These are phyloP conservation scores for Dascillus cervinus DNA, from an alignment of 2,888 invertebrate species.

Conservation along the genomic window DNA sequence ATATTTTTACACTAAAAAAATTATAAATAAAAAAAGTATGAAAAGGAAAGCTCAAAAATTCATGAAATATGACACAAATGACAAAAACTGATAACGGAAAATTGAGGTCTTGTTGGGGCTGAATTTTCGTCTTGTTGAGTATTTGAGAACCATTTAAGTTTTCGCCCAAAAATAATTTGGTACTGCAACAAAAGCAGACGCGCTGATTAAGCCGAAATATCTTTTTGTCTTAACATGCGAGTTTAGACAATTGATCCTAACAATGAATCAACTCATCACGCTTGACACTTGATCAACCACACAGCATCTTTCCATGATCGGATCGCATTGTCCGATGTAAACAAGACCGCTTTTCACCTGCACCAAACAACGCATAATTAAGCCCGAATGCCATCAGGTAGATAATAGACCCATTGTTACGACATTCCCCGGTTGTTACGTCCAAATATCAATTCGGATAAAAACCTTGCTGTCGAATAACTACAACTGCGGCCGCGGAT, in stretches of 20 bases:
- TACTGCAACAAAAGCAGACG: too few relatives aligned
- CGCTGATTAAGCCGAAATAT: too few relatives aligned
- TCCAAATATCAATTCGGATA: slow-evolving; percentile 31
- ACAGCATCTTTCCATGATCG: slow-evolving; percentile 16
- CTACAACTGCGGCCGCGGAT: slow-evolving; percentile 17
- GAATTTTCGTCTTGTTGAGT: too few relatives aligned
- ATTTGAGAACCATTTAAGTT: too few relatives aligned
- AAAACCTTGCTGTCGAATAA: slow-evolving; percentile 23
- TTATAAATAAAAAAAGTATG: too few relatives aligned
- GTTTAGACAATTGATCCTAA: slow-evolving; percentile 16
- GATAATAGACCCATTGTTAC: slow-evolving; percentile 41
- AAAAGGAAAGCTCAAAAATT: too few relatives aligned
- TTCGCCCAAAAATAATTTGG: too few relatives aligned
- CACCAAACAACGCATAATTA: slow-evolving; percentile 29
- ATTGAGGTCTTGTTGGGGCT: too few relatives aligned
- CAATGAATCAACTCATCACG: slow-evolving; percentile 30
- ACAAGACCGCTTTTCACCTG: slow-evolving; percentile 26
- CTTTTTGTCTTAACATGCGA: too few relatives aligned
- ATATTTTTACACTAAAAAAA: too few relatives aligned
- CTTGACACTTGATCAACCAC: slow-evolving; percentile 24
- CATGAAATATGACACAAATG: too few relatives aligned
- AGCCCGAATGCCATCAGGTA: slow-evolving; percentile 37
- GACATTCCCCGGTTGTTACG: slow-evolving; percentile 35
- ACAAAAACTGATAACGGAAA: too few relatives aligned
- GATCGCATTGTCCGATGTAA: slow-evolving; percentile 25